phyloP scores from a whole-genome alignment of 2,113 vertebrate genomes.

The Zeus faber region DNA sequence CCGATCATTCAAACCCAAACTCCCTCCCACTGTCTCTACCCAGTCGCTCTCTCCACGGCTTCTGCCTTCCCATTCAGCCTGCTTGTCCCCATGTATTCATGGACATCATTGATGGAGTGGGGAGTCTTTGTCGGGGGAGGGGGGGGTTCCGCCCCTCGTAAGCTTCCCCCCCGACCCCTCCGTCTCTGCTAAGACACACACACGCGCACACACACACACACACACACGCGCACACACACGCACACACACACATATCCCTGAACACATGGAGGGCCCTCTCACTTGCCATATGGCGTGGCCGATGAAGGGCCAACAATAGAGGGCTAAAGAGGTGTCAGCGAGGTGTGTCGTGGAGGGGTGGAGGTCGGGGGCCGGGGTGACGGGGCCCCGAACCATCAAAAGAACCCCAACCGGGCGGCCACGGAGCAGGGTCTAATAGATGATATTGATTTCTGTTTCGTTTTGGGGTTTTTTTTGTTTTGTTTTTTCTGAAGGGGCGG shows the following conservation, averaged over 20 bases:
- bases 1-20: constrained; percentile 30
- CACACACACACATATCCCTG: constrained; percentile 39
- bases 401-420: too few species aligned
- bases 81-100: constrained; percentile 86
- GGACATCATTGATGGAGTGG: constrained; percentile 77
- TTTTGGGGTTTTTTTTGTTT: too few species aligned
- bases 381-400: constrained; percentile 46
- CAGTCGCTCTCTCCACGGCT: constrained; percentile 56
- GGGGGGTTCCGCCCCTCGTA: constrained; percentile 52
- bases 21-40: constrained; percentile 23
- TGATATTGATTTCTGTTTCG: constrained; percentile 77
- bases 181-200: constrained; percentile 31
- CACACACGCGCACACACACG: constrained; percentile 11
- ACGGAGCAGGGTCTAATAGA: constrained; percentile 61
- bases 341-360: constrained; percentile 31
- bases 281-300: constrained; percentile 90
- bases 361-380: constrained; percentile 28
- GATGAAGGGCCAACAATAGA: constrained; percentile 65
- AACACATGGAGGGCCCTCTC: constrained; percentile 62
- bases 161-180: constrained; percentile 69
- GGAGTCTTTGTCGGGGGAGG: constrained; percentile 81
- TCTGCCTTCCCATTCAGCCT: constrained; percentile 68
- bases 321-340: constrained; percentile 68
- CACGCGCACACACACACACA: constrained; percentile 13
- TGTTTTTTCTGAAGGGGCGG: too few species aligned